phyloP scores from a whole-genome alignment of 1,140 invertebrate genomes.

The Eufriesea mexicana region DNA sequence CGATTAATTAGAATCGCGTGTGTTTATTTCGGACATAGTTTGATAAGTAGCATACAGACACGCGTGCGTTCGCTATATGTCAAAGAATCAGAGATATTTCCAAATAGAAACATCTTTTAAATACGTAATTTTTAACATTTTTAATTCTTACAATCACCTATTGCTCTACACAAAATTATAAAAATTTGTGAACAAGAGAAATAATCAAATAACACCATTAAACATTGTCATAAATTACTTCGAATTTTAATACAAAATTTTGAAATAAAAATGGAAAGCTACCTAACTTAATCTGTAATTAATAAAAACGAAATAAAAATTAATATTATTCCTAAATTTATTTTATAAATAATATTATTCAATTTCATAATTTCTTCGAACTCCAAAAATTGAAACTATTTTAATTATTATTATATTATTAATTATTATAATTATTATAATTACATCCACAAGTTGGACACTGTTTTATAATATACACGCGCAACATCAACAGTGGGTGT shows the following conservation, averaged over 20 bases:
- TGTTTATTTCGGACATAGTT: not conserved
- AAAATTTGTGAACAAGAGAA: not conserved
- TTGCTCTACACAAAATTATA: not conserved
- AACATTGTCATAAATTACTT: no score
- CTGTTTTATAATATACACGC: not conserved
- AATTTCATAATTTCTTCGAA: no score
- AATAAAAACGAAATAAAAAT: no score
- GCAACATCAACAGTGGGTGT: not conserved
- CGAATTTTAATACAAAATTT: no score
- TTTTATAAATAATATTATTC: no score
- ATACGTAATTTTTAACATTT: not conserved
- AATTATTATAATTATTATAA: no score
- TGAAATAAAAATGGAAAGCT: no score
- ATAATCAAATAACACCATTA: no score
- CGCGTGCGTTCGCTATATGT: not conserved
- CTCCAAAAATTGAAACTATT: no score
- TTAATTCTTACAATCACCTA: not conserved
- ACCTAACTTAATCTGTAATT: no score
- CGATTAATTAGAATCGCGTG: constrained; percentile 35
- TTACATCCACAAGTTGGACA: not conserved
- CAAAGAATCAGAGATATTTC: not conserved
- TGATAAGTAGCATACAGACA: not conserved
- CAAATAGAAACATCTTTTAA: not conserved
- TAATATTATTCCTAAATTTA: no score
- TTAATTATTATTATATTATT: no score